Conservation (phyloP, 2,797 vertebrate species). For the Clarias pachynema region DNA sequence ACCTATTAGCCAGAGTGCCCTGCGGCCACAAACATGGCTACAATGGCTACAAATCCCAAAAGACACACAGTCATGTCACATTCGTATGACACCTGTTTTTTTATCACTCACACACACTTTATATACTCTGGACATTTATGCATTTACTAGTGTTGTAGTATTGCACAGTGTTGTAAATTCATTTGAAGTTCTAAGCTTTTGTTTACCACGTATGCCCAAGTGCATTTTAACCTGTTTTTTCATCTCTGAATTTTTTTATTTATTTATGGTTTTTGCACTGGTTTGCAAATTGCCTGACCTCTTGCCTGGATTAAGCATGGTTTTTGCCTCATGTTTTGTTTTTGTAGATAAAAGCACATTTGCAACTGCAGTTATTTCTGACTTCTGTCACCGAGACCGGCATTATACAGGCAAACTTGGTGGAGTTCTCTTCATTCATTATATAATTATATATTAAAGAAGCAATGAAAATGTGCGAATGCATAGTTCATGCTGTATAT, state of each 20-base stretch:
- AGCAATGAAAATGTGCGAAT: background rate
- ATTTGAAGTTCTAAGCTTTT: background rate
- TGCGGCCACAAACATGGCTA: background rate
- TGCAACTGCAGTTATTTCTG: background rate
- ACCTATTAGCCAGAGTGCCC: background rate
- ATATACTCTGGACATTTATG: background rate
- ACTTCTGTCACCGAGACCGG: background rate
- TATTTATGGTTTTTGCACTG: background rate
- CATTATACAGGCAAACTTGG: background rate
- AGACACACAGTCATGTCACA: background rate
- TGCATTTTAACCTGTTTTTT: background rate
- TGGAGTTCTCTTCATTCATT: background rate
- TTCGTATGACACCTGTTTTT: background rate
- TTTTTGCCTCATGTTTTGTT: background rate
- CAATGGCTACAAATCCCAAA: background rate
- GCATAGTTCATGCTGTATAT: background rate
- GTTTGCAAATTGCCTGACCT: background rate
- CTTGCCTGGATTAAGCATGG: background rate
- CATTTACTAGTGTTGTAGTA: background rate
- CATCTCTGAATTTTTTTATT: background rate
- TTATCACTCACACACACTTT: background rate
- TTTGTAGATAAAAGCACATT: background rate
- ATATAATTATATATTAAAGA: background rate
- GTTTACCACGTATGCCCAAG: background rate
- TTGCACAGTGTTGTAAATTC: background rate